Evolutionary conservation across 2,113 vertebrate genomes (phyloP), one percentile per base, ranked within the genome.

Genomic region (Elachura formosa): DNA sequence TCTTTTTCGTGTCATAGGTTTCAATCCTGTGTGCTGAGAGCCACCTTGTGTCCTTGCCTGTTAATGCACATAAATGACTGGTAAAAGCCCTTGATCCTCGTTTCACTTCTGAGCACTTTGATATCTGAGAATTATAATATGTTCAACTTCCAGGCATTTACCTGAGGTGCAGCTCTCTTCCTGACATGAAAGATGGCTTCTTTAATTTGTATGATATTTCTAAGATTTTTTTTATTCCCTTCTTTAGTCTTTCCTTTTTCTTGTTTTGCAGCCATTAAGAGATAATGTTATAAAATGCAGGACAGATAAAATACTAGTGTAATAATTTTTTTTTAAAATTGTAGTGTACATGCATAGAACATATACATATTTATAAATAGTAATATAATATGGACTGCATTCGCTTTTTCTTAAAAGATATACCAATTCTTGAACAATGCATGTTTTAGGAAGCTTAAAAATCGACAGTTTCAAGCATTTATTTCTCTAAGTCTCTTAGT

Each of bases 1-100:
- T 5, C 1, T 51, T 48, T 67, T 45, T 24, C 0, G 12, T 3
- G 14, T 40, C 54, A 1, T 52, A 3, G 31, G 73, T 82, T 95
- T 93, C 72, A 97, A 83, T 92, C 25, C 45, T 94, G 88, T 62
- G 90, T 56, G 36, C 96, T 84, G 97, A 97, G 96, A 90, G 97
- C 96, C 97, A 98, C 89, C 97, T 90, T 91, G 96, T 97, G 97
- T 95, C 87, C 51, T 0, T 87, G 10, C 29, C 93, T 51, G 75
- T 95, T 91, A 66, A 63, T 93, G 93, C 54, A 43, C n/a, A 38
- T 21, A 5, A 54, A 18, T 46, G 15, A 3, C 22, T 6, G 2
- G 6, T 12, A 67, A 52, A 46, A 45, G 25, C 21, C 5, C 8
- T 29, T 63, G 26, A 18, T 79, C n/a, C 15, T 36, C 52, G 20